Evolutionary conservation across 2,888 invertebrate genomes (phyloP), one percentile per base, ranked within the genome.

Genomic region (Drosophila austrosaltans): DNA sequence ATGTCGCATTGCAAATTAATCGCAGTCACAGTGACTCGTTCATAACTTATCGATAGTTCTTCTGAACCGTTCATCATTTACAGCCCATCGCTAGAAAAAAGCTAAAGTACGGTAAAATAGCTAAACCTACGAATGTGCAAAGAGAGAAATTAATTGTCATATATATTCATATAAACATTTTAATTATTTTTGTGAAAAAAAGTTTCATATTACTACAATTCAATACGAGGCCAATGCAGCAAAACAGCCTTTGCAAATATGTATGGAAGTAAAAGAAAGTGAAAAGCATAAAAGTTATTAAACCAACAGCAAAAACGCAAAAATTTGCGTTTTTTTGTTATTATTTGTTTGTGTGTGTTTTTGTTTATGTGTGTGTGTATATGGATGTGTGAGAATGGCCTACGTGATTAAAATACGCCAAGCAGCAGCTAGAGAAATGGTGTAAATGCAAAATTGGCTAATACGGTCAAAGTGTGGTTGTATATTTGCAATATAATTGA

Each of bases 341-440:
- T 78, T 67, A 66, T 72, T 72, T 69, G 77, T 8, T 12, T 8
- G 44, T 22, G 44, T 8, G 72, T 73, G 69, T 78, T 4, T 4
- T 4, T 73, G 69, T 78, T 4, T 4, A 2, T 4, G 16, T 30
- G 3, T 60, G 48, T 71, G 79, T 72, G 79, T 79, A 71, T 20
- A 54, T 64, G 10, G 40, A 56, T 66, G 61, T 66, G 58, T 59
- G 72, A 59, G 72, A 44, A 63, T 64, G 78, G 82, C 80, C 79
- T 87, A 90, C 82, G 89, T 89, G 85, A 89, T 90, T 87, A 78
- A 81, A 82, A 76, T 76, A 74, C 54, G 69, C 60, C 57, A 53
- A 71, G 63, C 44, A 56, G 71, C 66, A 58, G 54, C 72, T 66
- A 63, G 66, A 63, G 76, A 79, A 81, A 81, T 82, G 77, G 64